Conservation (phyloP, 2,797 vertebrate species). For the Alcedo atthis region DNA sequence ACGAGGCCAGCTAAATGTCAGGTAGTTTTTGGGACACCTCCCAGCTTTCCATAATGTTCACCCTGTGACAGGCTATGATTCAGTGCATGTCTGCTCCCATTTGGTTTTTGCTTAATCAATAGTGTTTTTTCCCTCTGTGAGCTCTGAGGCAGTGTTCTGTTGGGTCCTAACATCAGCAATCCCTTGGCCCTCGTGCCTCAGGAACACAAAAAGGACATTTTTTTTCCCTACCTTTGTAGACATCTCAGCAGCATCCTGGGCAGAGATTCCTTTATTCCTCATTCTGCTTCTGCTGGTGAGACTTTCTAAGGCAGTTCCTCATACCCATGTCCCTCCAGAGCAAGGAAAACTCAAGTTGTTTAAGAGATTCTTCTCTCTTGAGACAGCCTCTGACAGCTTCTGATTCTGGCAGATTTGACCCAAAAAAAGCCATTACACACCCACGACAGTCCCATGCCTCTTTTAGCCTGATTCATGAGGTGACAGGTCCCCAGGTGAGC, state of each 20-base stretch:
- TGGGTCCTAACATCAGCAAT: background rate
- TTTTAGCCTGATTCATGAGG: background rate
- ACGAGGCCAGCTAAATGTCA: background rate
- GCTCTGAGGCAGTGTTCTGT: background rate
- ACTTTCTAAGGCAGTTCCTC: background rate
- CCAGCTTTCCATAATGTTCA: background rate
- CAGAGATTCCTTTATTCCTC: background rate
- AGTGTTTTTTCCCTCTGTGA: background rate
- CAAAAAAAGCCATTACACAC: background rate
- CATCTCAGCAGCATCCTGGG: background rate
- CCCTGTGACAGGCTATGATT: background rate
- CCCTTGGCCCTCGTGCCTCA: background rate
- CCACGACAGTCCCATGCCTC: no score
- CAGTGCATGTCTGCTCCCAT: background rate
- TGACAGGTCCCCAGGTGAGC: background rate
- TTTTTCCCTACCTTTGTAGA: background rate
- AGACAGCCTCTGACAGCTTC: background rate
- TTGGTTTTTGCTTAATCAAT: background rate
- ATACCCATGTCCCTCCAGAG: background rate
- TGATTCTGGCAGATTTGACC: background rate
- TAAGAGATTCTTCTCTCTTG: background rate
- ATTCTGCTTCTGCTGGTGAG: background rate
- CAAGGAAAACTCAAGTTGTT: background rate
- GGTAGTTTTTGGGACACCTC: background rate
- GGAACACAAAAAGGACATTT: background rate